Base-by-base conservation (phyloP, 2,113 vertebrate genomes). In the Rhinolophus sinicus region DNA sequence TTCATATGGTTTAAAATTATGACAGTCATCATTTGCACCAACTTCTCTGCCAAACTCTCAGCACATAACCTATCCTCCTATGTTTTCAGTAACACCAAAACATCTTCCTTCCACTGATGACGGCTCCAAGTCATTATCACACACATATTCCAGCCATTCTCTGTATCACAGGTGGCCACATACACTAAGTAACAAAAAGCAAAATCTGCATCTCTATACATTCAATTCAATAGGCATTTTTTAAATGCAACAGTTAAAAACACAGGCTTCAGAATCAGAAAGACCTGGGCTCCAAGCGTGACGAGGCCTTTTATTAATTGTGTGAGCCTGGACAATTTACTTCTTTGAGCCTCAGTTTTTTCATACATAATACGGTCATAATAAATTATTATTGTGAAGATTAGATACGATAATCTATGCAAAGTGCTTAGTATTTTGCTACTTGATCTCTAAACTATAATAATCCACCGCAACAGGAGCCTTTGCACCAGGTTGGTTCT, bases 11-110 rank as follows among this genome's bases (percentile, higher is more conserved):
- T 80, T 83, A 87, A 95, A 73, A 80, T 60, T 44, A 86, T 3
- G 6, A 77, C 14, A 22, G 4, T 64, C 62, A 50, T 18, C 69
- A 52, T 92, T 92, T 92, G 40, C 24, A 89, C 8, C 18, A 81
- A 64, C 16, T 89, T 40, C 47, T 89, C 38, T 72, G 33, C 78
- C 88, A 94, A 38, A 92, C 8, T 88, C 44, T 73, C 58, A 94
- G 62, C 92, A 58, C 10, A 62, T 33, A 92, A 67, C 52, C 14
- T 3, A 54, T 50, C 2, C 47, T 82, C 8, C n/a, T 76, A 56
- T 26, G 24, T 82, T 93, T 87, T 77, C 69, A 92, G 47, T 30
- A 85, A 93, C 90, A 50, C 9, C 4, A 50, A 65, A 67, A 65
- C 38, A 58, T 44, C 38, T 22, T 84, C 30, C 50, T 89, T 62